Evolutionary conservation across 1,140 invertebrate species (phyloP).

Genomic region (Anoplophora glabripennis): DNA sequence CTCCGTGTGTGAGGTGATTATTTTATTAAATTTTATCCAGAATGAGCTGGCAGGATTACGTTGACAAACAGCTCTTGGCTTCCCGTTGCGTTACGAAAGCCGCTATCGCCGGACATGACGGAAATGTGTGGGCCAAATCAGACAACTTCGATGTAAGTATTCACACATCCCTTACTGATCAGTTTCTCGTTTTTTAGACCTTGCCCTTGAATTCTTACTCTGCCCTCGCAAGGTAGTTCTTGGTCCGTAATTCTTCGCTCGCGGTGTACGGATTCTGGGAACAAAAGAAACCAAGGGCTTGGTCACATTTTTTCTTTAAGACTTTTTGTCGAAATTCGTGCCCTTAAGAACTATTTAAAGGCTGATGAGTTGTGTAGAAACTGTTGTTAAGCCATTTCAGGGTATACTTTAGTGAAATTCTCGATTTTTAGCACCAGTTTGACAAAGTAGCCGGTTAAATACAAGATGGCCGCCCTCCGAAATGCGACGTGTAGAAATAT

Average conservation of each 20-base stretch:
- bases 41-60: constrained; percentile 98
- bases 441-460: constrained; percentile 30
- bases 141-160: constrained; percentile 87
- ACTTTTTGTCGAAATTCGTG: not conserved
- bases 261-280: not conserved
- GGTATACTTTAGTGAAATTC: not conserved
- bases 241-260: too few relatives aligned
- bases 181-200: not conserved
- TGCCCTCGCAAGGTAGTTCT: too few relatives aligned
- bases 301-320: constrained; percentile 13
- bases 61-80: constrained; percentile 93
- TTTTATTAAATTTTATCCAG: constrained; percentile 44
- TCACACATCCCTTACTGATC: not conserved
- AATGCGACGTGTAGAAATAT: constrained; percentile 35
- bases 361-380: not conserved
- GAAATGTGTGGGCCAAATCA: constrained; percentile 92
- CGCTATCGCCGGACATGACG: constrained; percentile 91
- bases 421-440: constrained; percentile 7
- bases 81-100: constrained; percentile 90
- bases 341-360: not conserved
- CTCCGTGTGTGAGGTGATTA: constrained; percentile 30
- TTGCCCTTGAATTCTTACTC: not conserved
- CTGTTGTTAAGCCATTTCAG: too few relatives aligned
- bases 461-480: constrained; percentile 37
- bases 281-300: constrained; percentile 29